Evolutionary conservation across 2,797 vertebrate genomes (phyloP), one percentile per base, ranked within the genome.

Genomic region (Lagocephalus sceleratus): DNA sequence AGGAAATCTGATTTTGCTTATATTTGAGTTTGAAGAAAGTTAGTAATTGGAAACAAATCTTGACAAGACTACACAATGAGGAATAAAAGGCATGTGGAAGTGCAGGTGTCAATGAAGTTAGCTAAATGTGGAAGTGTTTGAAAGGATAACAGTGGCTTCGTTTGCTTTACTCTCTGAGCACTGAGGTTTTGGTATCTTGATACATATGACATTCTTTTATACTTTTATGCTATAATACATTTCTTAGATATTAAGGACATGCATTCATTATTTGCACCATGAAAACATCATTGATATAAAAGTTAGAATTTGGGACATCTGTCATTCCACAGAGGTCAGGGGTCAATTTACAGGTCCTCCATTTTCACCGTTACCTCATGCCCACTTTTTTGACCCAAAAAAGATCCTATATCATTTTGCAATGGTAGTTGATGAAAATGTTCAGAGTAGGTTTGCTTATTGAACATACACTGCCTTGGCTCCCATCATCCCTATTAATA

Each of bases 301-400:
- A n/a, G 23, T 55, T 25, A 54, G 44, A 46, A 55, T 51, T 57
- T 60, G 15, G 54, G 46, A 20, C 22, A 57, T 55, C 25, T n/a
- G 59, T 78, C 47, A 44, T 70, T 66, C 51, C 51, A 57, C 68
- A 80, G 78, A 86, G 80, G 78, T 87, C 83, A 87, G 80, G 80
- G 85, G 53, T 84, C 83, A 86, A 68, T 56, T 75, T 51, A 62
- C 4, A 16, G 81, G 79, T 82, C 57, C 65, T 80, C 53, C 59
- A 64, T 38, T 63, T 66, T 49, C 5, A 44, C 32, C 23, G 56
- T 66, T 44, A 54, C 55, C 15, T 59, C 35, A 8, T 43, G 19
- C 42, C 23, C 19, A 32, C 38, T 52, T 49, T 45, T 38, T 19
- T 21, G 53, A 47, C 10, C 29, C 17, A 17, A 46, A 5, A 60